Evolutionary conservation across 1,140 invertebrate genomes (phyloP).

Genomic region (Cydia splendana): DNA sequence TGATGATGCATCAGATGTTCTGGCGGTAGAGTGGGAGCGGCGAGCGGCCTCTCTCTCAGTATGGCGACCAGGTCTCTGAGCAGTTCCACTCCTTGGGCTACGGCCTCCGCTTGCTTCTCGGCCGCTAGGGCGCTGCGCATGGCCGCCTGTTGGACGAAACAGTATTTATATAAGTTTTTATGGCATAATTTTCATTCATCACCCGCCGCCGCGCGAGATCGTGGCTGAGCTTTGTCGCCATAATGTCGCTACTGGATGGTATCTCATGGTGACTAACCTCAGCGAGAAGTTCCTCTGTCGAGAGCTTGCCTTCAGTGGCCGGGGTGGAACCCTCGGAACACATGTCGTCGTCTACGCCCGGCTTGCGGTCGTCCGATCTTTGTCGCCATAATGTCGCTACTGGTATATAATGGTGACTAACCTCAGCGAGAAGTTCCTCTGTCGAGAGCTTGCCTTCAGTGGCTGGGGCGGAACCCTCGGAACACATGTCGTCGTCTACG

Average conservation of each 20-base stretch:
- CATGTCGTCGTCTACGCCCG: too few species aligned
- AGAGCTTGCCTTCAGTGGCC: slow-evolving; percentile 42
- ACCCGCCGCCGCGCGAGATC: too few species aligned
- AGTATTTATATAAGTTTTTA: too few species aligned
- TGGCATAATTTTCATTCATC: too few species aligned
- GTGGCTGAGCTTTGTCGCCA: too few species aligned
- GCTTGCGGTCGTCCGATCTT: too few species aligned
- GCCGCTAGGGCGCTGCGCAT: slow-evolving; percentile 70
- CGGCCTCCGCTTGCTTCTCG: slow-evolving; percentile 72
- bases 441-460: slow-evolving; percentile 48
- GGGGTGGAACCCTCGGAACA: slow-evolving; percentile 27
- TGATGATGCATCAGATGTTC: slow-evolving; percentile 51
- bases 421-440: slow-evolving; percentile 68
- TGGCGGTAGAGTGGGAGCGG: slow-evolving; percentile 35
- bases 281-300: slow-evolving; percentile 67
- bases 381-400: too few species aligned
- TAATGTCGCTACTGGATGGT: too few species aligned
- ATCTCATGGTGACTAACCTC: slow-evolving; percentile 37
- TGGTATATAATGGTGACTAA: background rate
- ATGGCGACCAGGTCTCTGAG: slow-evolving; percentile 59
- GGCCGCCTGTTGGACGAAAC: slow-evolving; percentile 45
- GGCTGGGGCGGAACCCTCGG: slow-evolving; percentile 49
- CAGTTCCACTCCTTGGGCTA: slow-evolving; percentile 63
- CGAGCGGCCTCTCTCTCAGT: slow-evolving; percentile 48
- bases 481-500: slow-evolving; percentile 56